Evolutionary conservation across 2,888 invertebrate genomes (phyloP), one percentile per base, ranked within the genome.

Genomic region (Brenthis daphne): DNA sequence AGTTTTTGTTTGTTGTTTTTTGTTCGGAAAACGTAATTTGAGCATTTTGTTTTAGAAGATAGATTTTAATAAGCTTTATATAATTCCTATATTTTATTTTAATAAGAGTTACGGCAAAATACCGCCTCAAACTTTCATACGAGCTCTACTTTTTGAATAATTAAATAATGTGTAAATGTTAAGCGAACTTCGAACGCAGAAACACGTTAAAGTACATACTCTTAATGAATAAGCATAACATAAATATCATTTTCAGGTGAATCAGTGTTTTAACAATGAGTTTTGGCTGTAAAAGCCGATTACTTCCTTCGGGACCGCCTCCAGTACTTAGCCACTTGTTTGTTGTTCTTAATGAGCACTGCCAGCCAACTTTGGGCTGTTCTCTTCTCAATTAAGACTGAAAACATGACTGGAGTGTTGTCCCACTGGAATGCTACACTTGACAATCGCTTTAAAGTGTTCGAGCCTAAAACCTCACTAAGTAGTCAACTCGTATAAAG

Each of bases 281-380:
- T 79, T 80, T 79, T 74, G 79, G 81, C 80, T 77, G 79, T 76
- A 73, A 81, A 89, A 90, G 90, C 89, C 89, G 91, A 90, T 92
- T 91, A 91, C 85, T 88, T 86, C 81, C 82, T 82, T 79, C 80
- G 79, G 79, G 80, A 65, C 68, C 80, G 80, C 82, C 84, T 81
- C 81, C 72, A 77, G 88, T 90, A 88, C 90, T 90, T 90, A 90
- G 85, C 79, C 82, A 82, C 85, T 90, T 90, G 90, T 91, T 91
- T 89, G 90, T 88, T 89, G 89, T 88, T 89, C 87, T 88, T 92
- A 91, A 92, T 90, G 92, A 92, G 90, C 88, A 86, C 77, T 81
- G 88, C 83, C 86, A 89, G 87, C 87, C 87, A 88, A 90, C 84
- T 90, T 88, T 78, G 85, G 85, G 80, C 84, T 87, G 88, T 87